These are phyloP conservation scores for Hirtodrosophila confusa DNA, from an alignment of 2,888 invertebrate species.

Conservation along the genomic window DNA sequence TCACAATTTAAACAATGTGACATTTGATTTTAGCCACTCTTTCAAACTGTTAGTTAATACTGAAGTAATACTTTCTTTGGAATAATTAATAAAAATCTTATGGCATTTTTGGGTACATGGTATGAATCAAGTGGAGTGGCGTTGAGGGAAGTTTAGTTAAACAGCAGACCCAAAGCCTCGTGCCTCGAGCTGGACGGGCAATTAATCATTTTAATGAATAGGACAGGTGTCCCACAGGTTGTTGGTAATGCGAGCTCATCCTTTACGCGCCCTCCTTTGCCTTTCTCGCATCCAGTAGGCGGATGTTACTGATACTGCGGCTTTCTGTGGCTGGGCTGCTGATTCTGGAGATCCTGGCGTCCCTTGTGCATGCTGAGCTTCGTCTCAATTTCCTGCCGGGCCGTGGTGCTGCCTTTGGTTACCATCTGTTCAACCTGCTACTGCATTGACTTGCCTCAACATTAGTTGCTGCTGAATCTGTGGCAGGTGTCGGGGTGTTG, in stretches of 20 bases:
- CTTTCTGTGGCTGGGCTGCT: slow-evolving; percentile 86
- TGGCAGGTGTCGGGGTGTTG: too few species aligned
- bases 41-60: too few species aligned
- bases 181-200: slow-evolving; percentile 32
- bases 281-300: slow-evolving; percentile 38
- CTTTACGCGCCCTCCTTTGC: slow-evolving; percentile 53
- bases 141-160: slow-evolving; percentile 12
- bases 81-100: too few species aligned
- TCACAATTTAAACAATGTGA: too few species aligned
- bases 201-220: slow-evolving; percentile 80
- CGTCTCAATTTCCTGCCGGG: slow-evolving; percentile 92
- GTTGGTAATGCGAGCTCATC: slow-evolving; percentile 59
- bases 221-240: slow-evolving; percentile 79
- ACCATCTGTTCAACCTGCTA: slow-evolving; percentile 93
- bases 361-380: slow-evolving; percentile 95
- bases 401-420: slow-evolving; percentile 88
- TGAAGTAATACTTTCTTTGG: too few species aligned
- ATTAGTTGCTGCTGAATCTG: too few species aligned
- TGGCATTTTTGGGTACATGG: too few species aligned
- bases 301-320: slow-evolving; percentile 87
- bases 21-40: too few species aligned
- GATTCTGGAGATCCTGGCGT: slow-evolving; percentile 96
- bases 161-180: slow-evolving; percentile 12
- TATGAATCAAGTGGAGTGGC: not conserved
- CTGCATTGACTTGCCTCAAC: slow-evolving; percentile 90